Percentiles rank a stretch among this genome's conserved stretches.
phyloP scores from a whole-genome alignment of 2,797 vertebrate genomes.

The Alca torda region DNA sequence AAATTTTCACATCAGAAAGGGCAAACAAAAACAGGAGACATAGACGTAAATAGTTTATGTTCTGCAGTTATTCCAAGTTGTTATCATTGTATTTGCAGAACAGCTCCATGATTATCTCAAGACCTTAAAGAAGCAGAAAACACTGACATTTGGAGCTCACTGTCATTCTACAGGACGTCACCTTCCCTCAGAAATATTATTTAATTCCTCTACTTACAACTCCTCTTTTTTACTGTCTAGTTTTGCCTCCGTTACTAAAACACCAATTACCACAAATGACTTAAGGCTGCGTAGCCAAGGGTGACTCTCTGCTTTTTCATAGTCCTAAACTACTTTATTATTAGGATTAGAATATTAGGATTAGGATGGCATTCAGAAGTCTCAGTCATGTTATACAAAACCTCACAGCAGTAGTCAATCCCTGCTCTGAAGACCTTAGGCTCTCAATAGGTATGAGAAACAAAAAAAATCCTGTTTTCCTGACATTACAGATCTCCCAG shows the following conservation, averaged over 20 bases:
- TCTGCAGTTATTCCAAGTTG: background rate
- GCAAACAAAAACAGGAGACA: background rate
- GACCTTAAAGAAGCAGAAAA: background rate
- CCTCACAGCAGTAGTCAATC: background rate
- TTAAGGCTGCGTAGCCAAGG: background rate
- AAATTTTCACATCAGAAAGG: background rate
- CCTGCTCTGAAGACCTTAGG: background rate
- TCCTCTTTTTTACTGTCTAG: background rate
- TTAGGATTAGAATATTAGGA: background rate
- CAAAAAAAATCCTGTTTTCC: background rate
- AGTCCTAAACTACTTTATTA: background rate
- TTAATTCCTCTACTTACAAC: background rate
- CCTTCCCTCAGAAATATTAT: background rate
- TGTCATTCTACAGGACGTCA: background rate
- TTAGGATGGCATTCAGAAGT: background rate
- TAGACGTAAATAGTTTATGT: background rate
- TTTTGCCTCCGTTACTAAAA: background rate
- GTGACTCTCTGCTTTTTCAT: background rate
- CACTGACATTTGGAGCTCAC: background rate
- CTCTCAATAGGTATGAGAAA: background rate
- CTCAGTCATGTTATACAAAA: background rate
- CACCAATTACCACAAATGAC: background rate
- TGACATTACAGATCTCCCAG: background rate
- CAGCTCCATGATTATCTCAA: background rate
- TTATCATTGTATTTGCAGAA: background rate